Base-by-base conservation (phyloP, 1,140 invertebrate species). In the Drosophila virilis region DNA sequence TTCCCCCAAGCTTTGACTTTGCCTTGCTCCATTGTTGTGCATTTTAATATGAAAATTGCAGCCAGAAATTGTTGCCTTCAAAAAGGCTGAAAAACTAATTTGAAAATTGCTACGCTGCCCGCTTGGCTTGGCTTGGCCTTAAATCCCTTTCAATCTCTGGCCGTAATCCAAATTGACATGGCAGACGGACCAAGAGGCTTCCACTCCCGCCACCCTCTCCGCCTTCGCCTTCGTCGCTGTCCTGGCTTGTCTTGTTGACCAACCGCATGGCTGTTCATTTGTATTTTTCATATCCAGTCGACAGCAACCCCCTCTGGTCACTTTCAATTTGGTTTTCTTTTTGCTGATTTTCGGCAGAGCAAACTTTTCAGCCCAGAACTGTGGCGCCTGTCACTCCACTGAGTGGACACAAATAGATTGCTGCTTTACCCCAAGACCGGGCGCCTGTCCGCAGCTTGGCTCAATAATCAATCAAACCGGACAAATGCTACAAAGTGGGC, bases 401-500 rank as follows among this genome's bases (percentile, higher is more conserved):
- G 89, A 91, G 82, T 89, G 89, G 84, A 89, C 84, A 82, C 77
- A 91, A 91, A 89, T 82, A 91, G 89, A 91, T 89, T 91, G 82
- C 42, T 74, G 55, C 40, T 52, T 12, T 22, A 43, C 43, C 43
- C 48, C 43, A 38, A 60, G 54, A 58, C 68, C 79, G 58, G 76
- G 50, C 58, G 77, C 76, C 90, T 91, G 90, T 91, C 90, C 85
- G 73, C 90, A 91, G 78, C 74, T 91, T 90, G 72, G 78, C 83
- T 70, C 74, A 77, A 91, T 91, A 91, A 91, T 91, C 90, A 91
- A 91, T 91, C 90, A 91, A 91, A 81, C 77, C 70, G 61, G 69
- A 43, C 22, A 48, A 57, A 13, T 51, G 51, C 65, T 35, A 46
- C 48, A 54, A 66, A 61, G 54, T 61, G 51, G 50, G 38, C 50